Evolutionary conservation across 2,113 vertebrate genomes (phyloP).

Genomic region (Hiodon tergisus): DNA sequence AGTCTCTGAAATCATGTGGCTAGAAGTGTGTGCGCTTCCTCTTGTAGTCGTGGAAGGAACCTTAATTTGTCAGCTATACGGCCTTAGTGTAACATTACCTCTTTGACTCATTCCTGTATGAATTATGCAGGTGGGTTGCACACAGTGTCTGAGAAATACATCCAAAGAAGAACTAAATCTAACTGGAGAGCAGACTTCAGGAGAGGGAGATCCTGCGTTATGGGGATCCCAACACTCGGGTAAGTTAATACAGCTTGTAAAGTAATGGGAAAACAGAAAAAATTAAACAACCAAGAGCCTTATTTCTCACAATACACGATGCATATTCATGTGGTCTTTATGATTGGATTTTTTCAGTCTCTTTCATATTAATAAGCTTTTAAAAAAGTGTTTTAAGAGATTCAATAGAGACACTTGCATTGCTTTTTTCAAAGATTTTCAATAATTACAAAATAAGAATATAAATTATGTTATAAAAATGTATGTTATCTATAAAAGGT

Average conservation of each 20-base stretch:
- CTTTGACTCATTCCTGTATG: constrained; percentile 49
- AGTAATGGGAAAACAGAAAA: not conserved
- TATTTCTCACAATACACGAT: constrained; percentile 2
- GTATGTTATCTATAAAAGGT: too few relatives aligned
- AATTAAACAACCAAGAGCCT: not conserved
- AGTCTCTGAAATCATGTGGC: constrained; percentile 16
- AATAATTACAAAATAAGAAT: too few relatives aligned
- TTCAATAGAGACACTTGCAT: too few relatives aligned
- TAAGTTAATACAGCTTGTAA: constrained; percentile 15
- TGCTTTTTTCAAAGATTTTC: too few relatives aligned
- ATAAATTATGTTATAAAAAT: too few relatives aligned
- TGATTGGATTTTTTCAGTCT: not conserved
- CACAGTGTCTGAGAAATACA: constrained; percentile 46
- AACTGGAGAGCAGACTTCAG: constrained; percentile 16
- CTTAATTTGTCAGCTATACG: constrained; percentile 44
- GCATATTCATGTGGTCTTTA: not conserved
- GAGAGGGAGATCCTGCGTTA: not conserved
- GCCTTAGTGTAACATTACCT: constrained; percentile 64
- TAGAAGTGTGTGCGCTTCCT: constrained; percentile 30
- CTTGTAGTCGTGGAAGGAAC: constrained; percentile 39
- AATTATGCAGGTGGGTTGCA: constrained; percentile 64
- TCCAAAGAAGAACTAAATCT: constrained; percentile 43
- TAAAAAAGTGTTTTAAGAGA: too few relatives aligned
- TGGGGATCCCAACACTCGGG: not conserved
- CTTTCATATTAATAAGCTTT: too few relatives aligned